phyloP scores from a whole-genome alignment of 2,888 invertebrate species.

The Protodeltote pygarga region DNA sequence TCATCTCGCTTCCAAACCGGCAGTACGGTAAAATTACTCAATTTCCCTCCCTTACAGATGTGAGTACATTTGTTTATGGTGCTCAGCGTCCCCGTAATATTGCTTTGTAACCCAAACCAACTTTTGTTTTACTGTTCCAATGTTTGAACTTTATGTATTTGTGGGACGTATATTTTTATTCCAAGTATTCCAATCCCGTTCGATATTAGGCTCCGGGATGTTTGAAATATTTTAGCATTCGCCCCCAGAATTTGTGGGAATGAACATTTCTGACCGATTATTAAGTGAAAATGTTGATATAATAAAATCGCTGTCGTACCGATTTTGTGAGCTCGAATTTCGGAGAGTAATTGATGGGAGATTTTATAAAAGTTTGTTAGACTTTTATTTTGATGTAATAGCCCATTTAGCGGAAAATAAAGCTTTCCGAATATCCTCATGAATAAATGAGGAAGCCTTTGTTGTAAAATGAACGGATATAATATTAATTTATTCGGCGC shows the following conservation, averaged over 20 bases:
- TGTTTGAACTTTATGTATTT: conserved; percentile 14
- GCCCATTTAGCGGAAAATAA: conserved; percentile 8
- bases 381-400: background rate
- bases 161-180: conserved; percentile 10
- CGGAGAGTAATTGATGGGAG: too few relatives aligned
- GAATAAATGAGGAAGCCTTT: conserved; percentile 19
- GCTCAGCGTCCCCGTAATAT: conserved; percentile 19
- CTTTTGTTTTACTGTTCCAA: conserved; percentile 10
- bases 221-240: conserved; percentile 4
- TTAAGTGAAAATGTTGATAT: background rate
- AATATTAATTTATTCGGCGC: conserved; percentile 39
- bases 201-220: background rate
- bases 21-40: conserved; percentile 47
- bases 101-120: conserved; percentile 7
- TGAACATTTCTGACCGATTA: too few relatives aligned
- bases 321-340: background rate
- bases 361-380: too few relatives aligned
- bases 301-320: conserved; percentile 1
- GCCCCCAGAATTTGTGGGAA: background rate
- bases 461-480: conserved; percentile 21
- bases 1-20: conserved; percentile 45
- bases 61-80: conserved; percentile 28
- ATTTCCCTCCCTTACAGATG: conserved; percentile 35
- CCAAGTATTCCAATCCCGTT: conserved; percentile 4
- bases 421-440: too few relatives aligned